These are phyloP conservation scores for Geopemphigus sp. DNA, from an alignment of 1,140 invertebrate genomes.

Conservation along the genomic window DNA sequence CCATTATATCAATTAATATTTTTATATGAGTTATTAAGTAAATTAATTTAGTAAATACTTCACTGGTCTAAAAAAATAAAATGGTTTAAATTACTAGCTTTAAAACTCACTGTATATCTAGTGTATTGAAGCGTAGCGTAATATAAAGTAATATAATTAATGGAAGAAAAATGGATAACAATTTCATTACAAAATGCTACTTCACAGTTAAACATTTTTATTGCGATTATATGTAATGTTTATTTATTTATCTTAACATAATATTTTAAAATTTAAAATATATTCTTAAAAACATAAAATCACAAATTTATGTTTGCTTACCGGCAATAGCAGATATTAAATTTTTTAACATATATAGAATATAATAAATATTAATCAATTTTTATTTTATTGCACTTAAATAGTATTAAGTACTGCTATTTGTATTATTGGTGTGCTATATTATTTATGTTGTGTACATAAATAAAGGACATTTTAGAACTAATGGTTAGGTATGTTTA, in stretches of 20 bases:
- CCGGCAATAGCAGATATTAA: neutral
- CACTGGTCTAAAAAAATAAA: constrained; percentile 1
- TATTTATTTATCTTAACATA: neutral
- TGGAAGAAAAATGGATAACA: neutral
- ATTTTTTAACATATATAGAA: neutral
- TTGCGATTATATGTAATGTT: neutral
- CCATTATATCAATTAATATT: too few relatives aligned
- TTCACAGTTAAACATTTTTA: neutral
- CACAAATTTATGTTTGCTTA: neutral
- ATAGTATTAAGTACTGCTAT: constrained; percentile 13
- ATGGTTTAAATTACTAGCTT: too few relatives aligned
- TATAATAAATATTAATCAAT: constrained; percentile 11
- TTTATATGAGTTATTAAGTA: too few relatives aligned
- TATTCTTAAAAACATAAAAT: constrained; percentile 7
- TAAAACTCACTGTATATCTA: too few relatives aligned
- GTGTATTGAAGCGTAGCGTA: neutral
- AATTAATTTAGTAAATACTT: too few relatives aligned
- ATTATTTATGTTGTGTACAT: constrained; percentile 13
- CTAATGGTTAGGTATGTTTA: constrained; percentile 26
- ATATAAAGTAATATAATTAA: neutral
- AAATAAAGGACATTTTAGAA: neutral
- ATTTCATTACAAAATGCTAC: neutral
- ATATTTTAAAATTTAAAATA: constrained; percentile 1
- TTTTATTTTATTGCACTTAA: constrained; percentile 28
- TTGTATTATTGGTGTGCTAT: neutral